These are phyloP conservation scores for Xestobium rufovillosum DNA, from an alignment of 2,888 invertebrate genomes.

Conservation along the genomic window DNA sequence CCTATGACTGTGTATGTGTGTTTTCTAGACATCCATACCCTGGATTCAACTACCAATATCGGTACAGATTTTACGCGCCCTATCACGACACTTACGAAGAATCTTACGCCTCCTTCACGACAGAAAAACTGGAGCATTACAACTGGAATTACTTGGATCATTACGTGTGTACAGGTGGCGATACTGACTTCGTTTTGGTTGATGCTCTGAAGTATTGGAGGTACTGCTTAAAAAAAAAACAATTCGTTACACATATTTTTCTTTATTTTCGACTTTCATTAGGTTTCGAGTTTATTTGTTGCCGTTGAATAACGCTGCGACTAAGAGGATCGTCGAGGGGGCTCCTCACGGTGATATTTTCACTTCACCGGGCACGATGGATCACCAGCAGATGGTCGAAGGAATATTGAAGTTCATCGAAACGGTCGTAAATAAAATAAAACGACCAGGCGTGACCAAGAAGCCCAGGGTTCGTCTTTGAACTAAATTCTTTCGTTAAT, in stretches of 20 bases:
- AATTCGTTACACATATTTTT: conserved; percentile 1
- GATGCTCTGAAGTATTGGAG: conserved; percentile 60
- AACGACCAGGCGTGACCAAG: conserved; percentile 59
- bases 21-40: conserved; percentile 82
- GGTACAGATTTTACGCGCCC: conserved; percentile 87
- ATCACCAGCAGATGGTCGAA: conserved; percentile 58
- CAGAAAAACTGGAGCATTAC: conserved; percentile 90
- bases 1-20: no score
- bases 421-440: conserved; percentile 82
- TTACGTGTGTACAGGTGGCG: conserved; percentile 91
- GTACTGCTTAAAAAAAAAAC: no score
- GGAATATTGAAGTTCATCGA: conserved; percentile 78
- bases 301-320: conserved; percentile 72
- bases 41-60: conserved; percentile 84
- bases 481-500: conserved; percentile 11
- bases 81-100: conserved; percentile 89
- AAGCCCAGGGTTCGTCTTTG: conserved; percentile 65
- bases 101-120: conserved; percentile 89
- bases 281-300: conserved; percentile 83
- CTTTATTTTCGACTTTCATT: conserved; percentile 25
- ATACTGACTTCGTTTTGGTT: conserved; percentile 79
- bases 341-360: conserved; percentile 78
- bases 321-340: conserved; percentile 69
- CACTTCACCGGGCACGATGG: conserved; percentile 51
- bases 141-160: conserved; percentile 98